phyloP scores from a whole-genome alignment of 2,113 vertebrate species.

The Sus scrofa region DNA sequence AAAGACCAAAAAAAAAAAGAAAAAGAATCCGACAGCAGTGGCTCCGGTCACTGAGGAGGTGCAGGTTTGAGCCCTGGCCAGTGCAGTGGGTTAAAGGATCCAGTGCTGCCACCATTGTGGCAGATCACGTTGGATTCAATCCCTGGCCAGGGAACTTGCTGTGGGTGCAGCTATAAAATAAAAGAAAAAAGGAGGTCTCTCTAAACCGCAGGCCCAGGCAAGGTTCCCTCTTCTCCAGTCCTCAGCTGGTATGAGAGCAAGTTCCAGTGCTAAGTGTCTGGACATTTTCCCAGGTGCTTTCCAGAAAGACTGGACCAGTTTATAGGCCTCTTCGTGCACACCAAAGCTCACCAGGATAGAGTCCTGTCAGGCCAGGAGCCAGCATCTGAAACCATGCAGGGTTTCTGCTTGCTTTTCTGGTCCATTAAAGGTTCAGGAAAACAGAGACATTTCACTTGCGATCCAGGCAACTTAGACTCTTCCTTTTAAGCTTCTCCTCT shows the following conservation, averaged over 20 bases:
- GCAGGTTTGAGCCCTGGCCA: too few species aligned
- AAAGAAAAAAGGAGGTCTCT: not conserved
- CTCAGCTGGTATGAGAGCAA: not conserved
- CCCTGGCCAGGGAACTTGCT: too few species aligned
- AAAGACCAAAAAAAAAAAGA: too few species aligned
- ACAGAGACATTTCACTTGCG: not conserved
- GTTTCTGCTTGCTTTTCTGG: not conserved
- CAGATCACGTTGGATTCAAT: too few species aligned
- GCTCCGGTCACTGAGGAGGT: too few species aligned
- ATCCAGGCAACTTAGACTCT: not conserved
- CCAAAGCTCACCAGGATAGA: not conserved
- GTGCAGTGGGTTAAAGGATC: too few species aligned
- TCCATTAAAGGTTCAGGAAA: not conserved
- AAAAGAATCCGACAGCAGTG: too few species aligned
- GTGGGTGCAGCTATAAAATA: too few species aligned
- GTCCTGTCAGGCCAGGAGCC: not conserved
- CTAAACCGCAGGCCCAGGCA: not conserved
- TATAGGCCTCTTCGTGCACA: accelerated
- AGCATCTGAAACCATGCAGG: accelerated
- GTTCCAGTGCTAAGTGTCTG: not conserved
- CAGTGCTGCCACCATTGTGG: too few species aligned
- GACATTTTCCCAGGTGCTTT: not conserved
- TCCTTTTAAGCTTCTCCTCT: not conserved
- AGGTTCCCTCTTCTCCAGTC: not conserved
- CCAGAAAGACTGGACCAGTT: not conserved